Evolutionary conservation across 2,888 invertebrate genomes (phyloP).

Genomic region (Erebia epiphron): DNA sequence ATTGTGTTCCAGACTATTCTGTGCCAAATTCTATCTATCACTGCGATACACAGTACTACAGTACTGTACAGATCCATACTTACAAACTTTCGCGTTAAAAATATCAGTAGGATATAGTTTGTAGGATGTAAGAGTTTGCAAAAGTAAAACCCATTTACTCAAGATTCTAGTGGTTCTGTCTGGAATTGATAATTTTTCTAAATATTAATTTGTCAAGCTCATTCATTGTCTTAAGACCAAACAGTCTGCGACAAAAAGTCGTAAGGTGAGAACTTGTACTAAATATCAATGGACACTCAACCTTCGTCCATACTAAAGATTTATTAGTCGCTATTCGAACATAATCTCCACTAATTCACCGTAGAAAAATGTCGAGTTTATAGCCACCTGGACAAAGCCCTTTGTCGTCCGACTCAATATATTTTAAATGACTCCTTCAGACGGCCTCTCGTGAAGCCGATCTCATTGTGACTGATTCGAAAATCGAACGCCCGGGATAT

Average conservation of each 20-base stretch:
- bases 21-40: too few relatives aligned
- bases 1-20: too few relatives aligned
- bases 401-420: constrained; percentile 76
- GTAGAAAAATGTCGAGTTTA: constrained; percentile 75
- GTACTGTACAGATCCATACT: too few relatives aligned
- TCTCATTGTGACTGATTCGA: constrained; percentile 72
- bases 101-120: too few relatives aligned
- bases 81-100: too few relatives aligned
- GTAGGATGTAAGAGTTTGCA: not conserved
- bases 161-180: not conserved
- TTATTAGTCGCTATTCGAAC: constrained; percentile 77
- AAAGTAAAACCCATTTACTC: not conserved
- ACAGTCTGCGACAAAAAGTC: not conserved
- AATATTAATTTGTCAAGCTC: not conserved
- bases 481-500: constrained; percentile 60
- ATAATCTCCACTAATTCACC: constrained; percentile 80
- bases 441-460: constrained; percentile 62
- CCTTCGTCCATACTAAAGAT: constrained; percentile 62
- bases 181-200: not conserved
- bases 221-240: too few relatives aligned
- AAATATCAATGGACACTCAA: constrained; percentile 71
- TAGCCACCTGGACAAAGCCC: constrained; percentile 69
- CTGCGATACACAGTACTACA: too few relatives aligned
- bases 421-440: constrained; percentile 77
- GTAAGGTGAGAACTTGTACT: constrained; percentile 28